Evolutionary conservation across 2,113 vertebrate genomes (phyloP).

Genomic region (Lathamus discolor): DNA sequence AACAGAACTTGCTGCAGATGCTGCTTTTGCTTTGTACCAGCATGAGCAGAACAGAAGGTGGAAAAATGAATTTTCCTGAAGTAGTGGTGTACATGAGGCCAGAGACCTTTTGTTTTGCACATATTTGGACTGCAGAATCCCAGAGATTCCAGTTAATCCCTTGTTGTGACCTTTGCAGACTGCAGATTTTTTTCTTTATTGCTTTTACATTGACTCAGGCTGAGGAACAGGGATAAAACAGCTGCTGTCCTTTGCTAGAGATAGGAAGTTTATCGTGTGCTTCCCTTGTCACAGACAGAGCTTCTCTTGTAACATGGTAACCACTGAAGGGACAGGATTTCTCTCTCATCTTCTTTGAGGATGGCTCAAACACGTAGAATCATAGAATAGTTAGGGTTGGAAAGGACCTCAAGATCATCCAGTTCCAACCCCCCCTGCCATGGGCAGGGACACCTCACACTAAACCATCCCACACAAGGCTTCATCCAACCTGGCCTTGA

Average conservation of each 20-base stretch:
- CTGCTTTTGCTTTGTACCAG: not conserved
- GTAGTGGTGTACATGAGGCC: not conserved
- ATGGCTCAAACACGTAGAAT: not conserved
- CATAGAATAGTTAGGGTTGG: too few relatives aligned
- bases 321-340: not conserved
- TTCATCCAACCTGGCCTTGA: too few relatives aligned
- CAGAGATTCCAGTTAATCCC: not conserved
- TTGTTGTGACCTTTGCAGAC: not conserved
- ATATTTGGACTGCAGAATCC: not conserved
- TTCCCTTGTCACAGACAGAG: not conserved
- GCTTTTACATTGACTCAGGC: not conserved
- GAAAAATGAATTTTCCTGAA: not conserved
- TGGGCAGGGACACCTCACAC: too few relatives aligned
- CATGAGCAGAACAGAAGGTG: not conserved
- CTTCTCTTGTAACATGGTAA: rapidly evolving
- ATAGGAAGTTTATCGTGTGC: rapidly evolving
- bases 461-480: too few relatives aligned
- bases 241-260: not conserved
- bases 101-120: not conserved
- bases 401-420: too few relatives aligned
- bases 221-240: not conserved
- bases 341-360: too few relatives aligned
- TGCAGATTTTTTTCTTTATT: not conserved
- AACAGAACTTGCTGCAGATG: not conserved
- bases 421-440: too few relatives aligned